phyloP scores from a whole-genome alignment of 2,888 invertebrate genomes.

The Tipula helvola region DNA sequence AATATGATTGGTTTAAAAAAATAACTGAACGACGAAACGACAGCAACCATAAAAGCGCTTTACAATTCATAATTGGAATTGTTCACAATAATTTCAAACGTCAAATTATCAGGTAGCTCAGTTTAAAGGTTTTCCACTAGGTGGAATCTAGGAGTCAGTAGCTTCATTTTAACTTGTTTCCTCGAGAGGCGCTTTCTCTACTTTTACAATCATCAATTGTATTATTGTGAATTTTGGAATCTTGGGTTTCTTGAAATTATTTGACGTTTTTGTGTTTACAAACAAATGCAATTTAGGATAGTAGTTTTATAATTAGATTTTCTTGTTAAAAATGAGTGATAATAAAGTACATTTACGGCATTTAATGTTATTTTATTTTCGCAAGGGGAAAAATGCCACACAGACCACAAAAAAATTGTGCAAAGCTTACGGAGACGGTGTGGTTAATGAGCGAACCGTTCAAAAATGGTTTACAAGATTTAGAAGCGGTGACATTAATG shows the following conservation, averaged over 20 bases:
- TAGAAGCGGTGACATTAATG: background rate
- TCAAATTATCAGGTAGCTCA: no score
- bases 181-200: no score
- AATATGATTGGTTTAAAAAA: no score
- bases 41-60: no score
- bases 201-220: no score
- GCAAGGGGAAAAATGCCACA: background rate
- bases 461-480: background rate
- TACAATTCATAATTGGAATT: no score
- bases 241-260: background rate
- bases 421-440: background rate
- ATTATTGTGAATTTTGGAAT: background rate
- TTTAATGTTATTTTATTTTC: conserved; percentile 4
- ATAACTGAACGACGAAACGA: no score
- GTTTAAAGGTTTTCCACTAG: no score
- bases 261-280: background rate
- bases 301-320: background rate
- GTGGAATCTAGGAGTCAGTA: no score
- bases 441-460: background rate
- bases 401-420: background rate
- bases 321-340: conserved; percentile 15
- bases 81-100: no score
- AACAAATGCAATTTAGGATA: background rate
- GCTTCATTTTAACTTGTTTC: no score
- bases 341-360: conserved; percentile 4